These are phyloP conservation scores for Salminus brasiliensis DNA, from an alignment of 2,113 vertebrate genomes.

Conservation along the genomic window DNA sequence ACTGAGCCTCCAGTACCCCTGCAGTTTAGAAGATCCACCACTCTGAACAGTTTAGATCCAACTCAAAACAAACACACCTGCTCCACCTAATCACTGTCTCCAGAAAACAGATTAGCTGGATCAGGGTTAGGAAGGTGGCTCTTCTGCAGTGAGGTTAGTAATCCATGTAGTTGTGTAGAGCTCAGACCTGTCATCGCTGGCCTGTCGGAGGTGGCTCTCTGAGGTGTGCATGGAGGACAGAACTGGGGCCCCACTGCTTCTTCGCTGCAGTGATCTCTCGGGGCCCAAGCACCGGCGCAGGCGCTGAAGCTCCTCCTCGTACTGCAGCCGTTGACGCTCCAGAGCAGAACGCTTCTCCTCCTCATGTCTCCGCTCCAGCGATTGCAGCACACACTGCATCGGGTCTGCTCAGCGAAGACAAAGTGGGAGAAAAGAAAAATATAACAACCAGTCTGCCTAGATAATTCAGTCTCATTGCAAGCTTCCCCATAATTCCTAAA, in stretches of 20 bases:
- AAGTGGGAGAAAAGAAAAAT: neutral
- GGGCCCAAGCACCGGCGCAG: slow-evolving; percentile 81
- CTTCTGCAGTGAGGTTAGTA: neutral
- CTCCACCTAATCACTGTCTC: neutral
- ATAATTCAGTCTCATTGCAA: neutral
- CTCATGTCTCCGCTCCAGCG: slow-evolving; percentile 88
- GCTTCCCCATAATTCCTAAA: too few species aligned
- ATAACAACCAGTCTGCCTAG: neutral
- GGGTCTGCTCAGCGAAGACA: slow-evolving; percentile 77
- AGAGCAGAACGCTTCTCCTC: slow-evolving; percentile 91
- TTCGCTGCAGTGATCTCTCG: slow-evolving; percentile 77
- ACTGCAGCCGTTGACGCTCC: slow-evolving; percentile 90
- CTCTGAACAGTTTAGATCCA: neutral
- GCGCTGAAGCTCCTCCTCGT: slow-evolving; percentile 91
- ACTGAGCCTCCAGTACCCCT: too few species aligned
- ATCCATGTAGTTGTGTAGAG: neutral
- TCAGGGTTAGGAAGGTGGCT: neutral
- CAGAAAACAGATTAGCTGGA: neutral
- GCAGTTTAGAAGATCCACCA: neutral
- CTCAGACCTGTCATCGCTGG: slow-evolving; percentile 89
- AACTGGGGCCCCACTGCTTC: neutral
- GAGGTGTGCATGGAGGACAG: slow-evolving; percentile 81
- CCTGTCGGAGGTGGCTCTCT: slow-evolving; percentile 85
- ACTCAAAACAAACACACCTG: neutral
- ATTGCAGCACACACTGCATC: slow-evolving; percentile 86